Evolutionary conservation across 2,113 vertebrate species (phyloP), one percentile per base, ranked within the genome.

Genomic region (Stercorarius parasiticus): DNA sequence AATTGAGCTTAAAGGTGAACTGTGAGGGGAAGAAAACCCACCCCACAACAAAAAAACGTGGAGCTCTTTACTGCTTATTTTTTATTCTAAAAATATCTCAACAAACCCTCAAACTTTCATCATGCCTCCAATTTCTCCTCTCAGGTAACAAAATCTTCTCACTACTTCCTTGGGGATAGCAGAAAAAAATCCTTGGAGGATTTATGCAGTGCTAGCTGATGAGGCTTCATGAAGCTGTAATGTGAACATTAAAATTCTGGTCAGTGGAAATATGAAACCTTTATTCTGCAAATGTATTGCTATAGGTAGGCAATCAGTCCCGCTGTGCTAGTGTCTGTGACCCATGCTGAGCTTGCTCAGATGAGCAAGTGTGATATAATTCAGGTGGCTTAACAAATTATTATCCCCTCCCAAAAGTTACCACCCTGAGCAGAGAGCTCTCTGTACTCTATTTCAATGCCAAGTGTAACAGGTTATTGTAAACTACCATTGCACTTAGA

Each of bases 1-100:
- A 97, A 92, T 95, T 92, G 61, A 95, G 74, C 40, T 94, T 86
- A 73, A 92, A 94, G 64, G 47, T 81, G 43, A 94, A 79, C 19
- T 52, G 2, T 30, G 52, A 62, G 10, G 5, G 16, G 5, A 6
- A 27, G 49, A 17, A 27, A 69, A 10, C 1, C 1, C 10, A 50
- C 5, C 16, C 13, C 22, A 45, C 11, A n/a, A 77, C 15, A 92
- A 42, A 67, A 42, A 73, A 67, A 42, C 25, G 1, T 12, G 19
- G 15, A 66, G 3, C 2, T 58, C 19, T 72, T 52, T 38, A 30
- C 10, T 70, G 8, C 6, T 55, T 81, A 34, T 43, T 71, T 93
- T 91, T 76, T 40, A 61, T 32, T 13, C 6, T 64, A 15, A 62
- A 38, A 40, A 30, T 7, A 0, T 0, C 3, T 32, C 38, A 29